A percentile compares a stretch with the other conserved stretches of the same genome.
Conservation (phyloP, 2,888 invertebrate genomes). For the Metallyticus violacea region DNA sequence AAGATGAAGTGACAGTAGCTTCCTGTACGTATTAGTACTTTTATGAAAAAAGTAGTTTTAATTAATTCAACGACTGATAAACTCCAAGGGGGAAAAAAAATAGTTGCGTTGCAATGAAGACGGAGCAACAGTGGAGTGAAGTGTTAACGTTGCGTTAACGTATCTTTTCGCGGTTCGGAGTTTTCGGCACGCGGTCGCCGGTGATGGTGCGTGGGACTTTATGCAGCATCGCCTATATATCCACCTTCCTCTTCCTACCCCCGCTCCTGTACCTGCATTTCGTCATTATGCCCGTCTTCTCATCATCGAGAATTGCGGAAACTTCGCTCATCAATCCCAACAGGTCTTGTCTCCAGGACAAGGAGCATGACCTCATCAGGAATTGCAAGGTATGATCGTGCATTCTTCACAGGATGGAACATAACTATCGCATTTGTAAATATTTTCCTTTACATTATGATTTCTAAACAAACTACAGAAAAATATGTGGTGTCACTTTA, state of each 20-base stretch:
- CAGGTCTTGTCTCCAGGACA: not conserved
- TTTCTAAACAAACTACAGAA: too few species aligned
- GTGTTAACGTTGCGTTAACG: not conserved
- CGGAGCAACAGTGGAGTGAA: not conserved
- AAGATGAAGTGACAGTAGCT: not conserved
- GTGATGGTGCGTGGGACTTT: not conserved
- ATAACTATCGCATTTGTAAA: too few species aligned
- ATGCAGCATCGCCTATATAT: not conserved
- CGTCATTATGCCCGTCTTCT: not conserved
- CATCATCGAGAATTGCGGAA: not conserved
- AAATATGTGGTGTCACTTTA: too few species aligned
- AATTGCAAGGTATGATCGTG: not conserved
- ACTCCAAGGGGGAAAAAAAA: not conserved
- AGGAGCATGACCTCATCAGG: not conserved
- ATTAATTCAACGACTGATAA: not conserved
- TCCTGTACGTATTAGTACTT: too few species aligned
- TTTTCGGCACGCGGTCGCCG: not conserved
- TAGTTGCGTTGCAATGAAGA: not conserved
- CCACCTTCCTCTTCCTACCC: not conserved
- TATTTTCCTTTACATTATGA: too few species aligned
- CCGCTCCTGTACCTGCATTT: not conserved
- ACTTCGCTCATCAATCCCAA: not conserved
- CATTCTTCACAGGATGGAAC: too few species aligned
- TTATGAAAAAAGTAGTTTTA: not conserved
- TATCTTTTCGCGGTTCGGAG: not conserved